Percentiles rank a stretch among this genome's conserved stretches.
Evolutionary conservation across 2,797 vertebrate genomes (phyloP).

Genomic region (Enteromius mattozi): DNA sequence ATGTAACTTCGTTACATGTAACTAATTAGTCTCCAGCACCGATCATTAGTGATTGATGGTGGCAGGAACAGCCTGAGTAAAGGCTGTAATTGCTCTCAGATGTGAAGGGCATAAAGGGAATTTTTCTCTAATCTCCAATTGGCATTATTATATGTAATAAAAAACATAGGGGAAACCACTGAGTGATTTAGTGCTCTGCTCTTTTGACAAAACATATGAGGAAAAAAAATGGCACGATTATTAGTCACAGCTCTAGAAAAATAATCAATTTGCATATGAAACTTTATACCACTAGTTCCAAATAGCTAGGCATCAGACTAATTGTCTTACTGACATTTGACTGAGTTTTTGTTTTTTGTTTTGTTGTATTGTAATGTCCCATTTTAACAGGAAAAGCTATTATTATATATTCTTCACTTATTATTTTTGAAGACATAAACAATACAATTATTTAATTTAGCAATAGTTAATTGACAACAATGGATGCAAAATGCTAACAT

Average conservation of each 20-base stretch:
- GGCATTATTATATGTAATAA: conserved; percentile 56
- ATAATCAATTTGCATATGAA: conserved; percentile 20
- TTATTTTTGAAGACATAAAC: neutral
- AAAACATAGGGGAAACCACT: conserved; percentile 50
- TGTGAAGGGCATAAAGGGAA: conserved; percentile 58
- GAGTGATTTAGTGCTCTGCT: neutral
- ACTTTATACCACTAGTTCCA: neutral
- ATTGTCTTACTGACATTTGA: neutral
- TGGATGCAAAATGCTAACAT: neutral
- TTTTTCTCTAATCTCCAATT: conserved; percentile 60
- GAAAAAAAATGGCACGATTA: neutral
- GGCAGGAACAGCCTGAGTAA: neutral
- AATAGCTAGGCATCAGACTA: neutral
- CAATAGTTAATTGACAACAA: neutral
- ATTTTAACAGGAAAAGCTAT: neutral
- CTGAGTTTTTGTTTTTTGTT: neutral
- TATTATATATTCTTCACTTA: neutral
- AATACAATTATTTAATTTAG: neutral
- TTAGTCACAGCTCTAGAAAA: conserved; percentile 2
- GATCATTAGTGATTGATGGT: neutral
- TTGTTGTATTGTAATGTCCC: neutral
- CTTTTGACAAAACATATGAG: neutral
- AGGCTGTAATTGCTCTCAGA: conserved; percentile 75
- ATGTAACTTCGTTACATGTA: neutral
- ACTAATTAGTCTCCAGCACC: neutral